A percentile compares a stretch with the other conserved stretches of the same genome.
These are phyloP conservation scores for Tiliacea aurago DNA, from an alignment of 2,888 invertebrate species.

Conservation along the genomic window DNA sequence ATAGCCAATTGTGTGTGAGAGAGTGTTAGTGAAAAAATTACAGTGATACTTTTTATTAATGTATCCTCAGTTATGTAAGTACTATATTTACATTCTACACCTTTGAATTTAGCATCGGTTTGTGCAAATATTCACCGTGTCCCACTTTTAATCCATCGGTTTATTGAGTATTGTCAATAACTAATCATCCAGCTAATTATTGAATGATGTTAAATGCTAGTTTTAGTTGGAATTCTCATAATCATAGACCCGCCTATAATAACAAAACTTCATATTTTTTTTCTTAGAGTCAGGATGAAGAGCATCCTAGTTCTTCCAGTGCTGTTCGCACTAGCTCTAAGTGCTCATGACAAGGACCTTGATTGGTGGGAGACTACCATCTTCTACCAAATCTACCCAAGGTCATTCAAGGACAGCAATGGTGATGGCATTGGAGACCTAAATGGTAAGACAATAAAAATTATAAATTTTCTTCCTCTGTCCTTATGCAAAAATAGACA, in stretches of 20 bases:
- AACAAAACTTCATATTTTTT: background rate
- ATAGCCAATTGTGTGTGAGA: background rate
- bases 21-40: background rate
- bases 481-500: no score
- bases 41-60: background rate
- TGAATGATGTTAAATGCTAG: background rate
- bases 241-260: background rate
- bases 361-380: conserved; percentile 95
- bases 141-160: background rate
- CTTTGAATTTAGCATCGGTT: background rate
- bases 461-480: background rate
- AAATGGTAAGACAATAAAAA: conserved; percentile 79
- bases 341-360: conserved; percentile 70
- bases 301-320: conserved; percentile 70
- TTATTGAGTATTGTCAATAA: background rate
- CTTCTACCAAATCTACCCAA: conserved; percentile 95
- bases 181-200: background rate
- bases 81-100: background rate
- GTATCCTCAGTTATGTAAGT: background rate
- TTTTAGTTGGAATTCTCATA: background rate
- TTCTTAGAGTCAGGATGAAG: conserved; percentile 62
- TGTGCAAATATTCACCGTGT: background rate
- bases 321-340: conserved; percentile 68
- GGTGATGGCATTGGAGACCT: conserved; percentile 93
- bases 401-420: conserved; percentile 95